Evolutionary conservation across 2,113 vertebrate species (phyloP).

Genomic region (rat (Rattus norvegicus)): GRCr8 NC_086032.1:17621501-17622000

Average conservation of each 20-base stretch:
- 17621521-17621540: not conserved
- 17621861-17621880: not conserved
- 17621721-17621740: constrained; percentile 37
- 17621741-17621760: not conserved
- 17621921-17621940: not conserved
- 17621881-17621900: not conserved
- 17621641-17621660: not conserved
- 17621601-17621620: not conserved
- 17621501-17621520: constrained; percentile 23
- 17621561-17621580: not conserved
- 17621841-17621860: not conserved
- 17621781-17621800: not conserved
- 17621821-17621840: not conserved
- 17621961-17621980: no score
- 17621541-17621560: not conserved
- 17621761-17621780: not conserved
- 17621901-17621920: no score
- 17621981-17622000: not conserved
- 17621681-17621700: not conserved
- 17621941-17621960: not conserved
- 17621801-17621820: not conserved
- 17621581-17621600: not conserved
- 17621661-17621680: not conserved
- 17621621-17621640: not conserved
- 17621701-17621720: not conserved